Conservation (phyloP, 2,113 vertebrate genomes). For the Zosterops borbonicus region DNA sequence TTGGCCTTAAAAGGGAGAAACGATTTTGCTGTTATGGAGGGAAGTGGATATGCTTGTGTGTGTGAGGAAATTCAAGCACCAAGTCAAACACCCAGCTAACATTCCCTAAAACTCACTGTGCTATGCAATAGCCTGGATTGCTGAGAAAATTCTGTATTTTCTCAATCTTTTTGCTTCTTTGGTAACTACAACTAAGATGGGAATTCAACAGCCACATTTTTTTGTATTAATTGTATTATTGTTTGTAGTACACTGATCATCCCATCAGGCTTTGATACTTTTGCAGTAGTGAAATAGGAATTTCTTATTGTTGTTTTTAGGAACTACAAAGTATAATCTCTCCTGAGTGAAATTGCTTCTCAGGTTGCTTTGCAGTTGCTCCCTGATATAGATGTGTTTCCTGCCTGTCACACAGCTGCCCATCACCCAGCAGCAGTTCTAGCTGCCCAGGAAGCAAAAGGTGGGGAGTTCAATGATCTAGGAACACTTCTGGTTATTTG, state of each 20-base stretch:
- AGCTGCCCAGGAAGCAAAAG: background rate
- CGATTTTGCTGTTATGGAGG: slow-evolving; percentile 21
- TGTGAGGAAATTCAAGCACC: background rate
- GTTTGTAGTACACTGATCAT: background rate
- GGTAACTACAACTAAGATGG: background rate
- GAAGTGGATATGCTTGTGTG: background rate
- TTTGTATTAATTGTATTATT: background rate
- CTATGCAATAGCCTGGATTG: background rate
- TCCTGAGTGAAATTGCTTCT: background rate
- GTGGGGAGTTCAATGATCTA: background rate
- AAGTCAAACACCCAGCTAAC: background rate
- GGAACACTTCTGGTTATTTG: background rate
- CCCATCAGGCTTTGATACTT: background rate
- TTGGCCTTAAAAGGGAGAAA: slow-evolving; percentile 18
- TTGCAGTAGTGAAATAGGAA: background rate
- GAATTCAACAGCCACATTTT: background rate
- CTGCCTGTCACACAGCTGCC: background rate
- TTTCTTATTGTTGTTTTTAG: background rate
- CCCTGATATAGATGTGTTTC: background rate
- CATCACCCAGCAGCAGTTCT: background rate
- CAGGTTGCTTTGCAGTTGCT: background rate
- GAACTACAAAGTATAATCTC: background rate
- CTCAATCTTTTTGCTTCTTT: background rate
- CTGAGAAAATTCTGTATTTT: background rate
- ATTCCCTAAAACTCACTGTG: background rate